Conservation (phyloP, 1,140 invertebrate genomes). For the Streblospio benedicti region DNA sequence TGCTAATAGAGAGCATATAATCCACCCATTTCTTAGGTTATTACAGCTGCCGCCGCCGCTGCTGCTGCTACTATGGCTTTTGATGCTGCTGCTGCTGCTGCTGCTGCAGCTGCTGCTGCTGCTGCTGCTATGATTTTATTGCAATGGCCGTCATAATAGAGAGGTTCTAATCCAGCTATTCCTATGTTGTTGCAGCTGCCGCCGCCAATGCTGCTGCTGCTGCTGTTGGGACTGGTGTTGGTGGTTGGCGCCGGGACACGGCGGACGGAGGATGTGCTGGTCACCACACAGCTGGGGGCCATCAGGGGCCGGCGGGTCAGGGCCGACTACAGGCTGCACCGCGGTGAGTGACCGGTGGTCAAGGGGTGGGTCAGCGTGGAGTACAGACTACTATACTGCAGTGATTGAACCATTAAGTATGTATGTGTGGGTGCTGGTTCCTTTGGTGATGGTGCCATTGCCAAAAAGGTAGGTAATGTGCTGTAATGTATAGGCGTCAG, state of each 20-base stretch:
- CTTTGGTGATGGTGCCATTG: too few relatives aligned
- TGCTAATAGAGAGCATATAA: too few relatives aligned
- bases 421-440: too few relatives aligned
- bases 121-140: neutral
- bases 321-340: neutral
- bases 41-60: neutral
- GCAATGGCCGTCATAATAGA: too few relatives aligned
- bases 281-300: neutral
- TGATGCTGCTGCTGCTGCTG: neutral
- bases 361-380: too few relatives aligned
- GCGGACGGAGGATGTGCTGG: neutral
- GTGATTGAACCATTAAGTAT: too few relatives aligned
- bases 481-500: too few relatives aligned
- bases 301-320: neutral
- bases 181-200: neutral
- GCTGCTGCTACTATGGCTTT: conserved; percentile 6
- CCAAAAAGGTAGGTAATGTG: too few relatives aligned
- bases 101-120: neutral
- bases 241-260: neutral
- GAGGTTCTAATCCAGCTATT: too few relatives aligned
- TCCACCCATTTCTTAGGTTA: conserved; percentile 2
- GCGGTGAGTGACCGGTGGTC: too few relatives aligned
- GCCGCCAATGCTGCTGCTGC: neutral
- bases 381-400: too few relatives aligned
- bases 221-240: neutral